Evolutionary conservation across 2,113 vertebrate species (phyloP).

Genomic region (Chinchilla lanigera): DNA sequence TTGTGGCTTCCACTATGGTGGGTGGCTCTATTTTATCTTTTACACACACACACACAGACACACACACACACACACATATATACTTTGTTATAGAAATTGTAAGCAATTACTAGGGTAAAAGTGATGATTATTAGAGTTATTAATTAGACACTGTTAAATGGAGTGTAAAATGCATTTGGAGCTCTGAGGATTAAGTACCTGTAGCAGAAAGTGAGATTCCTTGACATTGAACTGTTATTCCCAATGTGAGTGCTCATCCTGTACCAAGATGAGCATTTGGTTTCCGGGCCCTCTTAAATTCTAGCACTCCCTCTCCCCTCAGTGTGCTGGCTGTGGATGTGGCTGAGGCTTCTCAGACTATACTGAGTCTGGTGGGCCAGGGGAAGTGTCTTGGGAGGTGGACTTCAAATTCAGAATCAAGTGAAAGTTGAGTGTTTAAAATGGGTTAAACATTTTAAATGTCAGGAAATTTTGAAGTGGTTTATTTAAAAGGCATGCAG

Average conservation of each 20-base stretch:
- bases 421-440: not conserved
- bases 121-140: not conserved
- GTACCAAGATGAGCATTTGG: not conserved
- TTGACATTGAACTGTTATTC: not conserved
- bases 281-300: not conserved
- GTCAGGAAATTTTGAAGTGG: not conserved
- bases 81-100: not conserved
- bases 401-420: not conserved
- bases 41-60: too few relatives aligned
- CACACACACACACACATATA: not conserved
- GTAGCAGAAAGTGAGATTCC: not conserved
- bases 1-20: too few relatives aligned
- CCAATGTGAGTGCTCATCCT: not conserved
- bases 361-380: not conserved
- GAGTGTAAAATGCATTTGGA: not conserved
- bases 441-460: not conserved
- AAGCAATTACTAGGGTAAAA: not conserved
- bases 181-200: not conserved
- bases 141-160: conserved; percentile 4
- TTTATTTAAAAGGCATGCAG: conserved; percentile 13
- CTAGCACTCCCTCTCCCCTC: not conserved
- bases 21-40: too few relatives aligned
- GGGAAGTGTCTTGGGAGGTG: not conserved
- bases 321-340: not conserved
- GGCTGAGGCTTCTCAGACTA: not conserved